These are phyloP conservation scores for Drosophila engyochracea DNA, from an alignment of 2,888 invertebrate genomes.

Conservation along the genomic window DNA sequence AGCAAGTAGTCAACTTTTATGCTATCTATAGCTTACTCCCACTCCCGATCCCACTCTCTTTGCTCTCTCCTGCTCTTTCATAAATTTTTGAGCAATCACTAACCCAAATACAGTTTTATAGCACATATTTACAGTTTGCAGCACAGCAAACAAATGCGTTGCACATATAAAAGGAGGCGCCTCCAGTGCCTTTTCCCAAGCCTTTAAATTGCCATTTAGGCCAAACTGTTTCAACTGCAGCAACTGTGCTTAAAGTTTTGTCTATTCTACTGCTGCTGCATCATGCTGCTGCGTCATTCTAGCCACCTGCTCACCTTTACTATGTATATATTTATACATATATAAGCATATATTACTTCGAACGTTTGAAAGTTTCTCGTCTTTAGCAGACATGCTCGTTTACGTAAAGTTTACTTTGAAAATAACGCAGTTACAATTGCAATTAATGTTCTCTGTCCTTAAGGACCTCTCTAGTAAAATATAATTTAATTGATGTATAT, in stretches of 20 bases:
- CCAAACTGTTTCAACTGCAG: constrained; percentile 17
- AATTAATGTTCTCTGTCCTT: constrained; percentile 1
- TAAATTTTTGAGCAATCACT: constrained; percentile 80
- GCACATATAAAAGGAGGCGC: constrained; percentile 22
- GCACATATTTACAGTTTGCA: constrained; percentile 59
- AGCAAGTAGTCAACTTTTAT: constrained; percentile 22
- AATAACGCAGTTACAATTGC: constrained; percentile 14
- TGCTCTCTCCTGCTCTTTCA: constrained; percentile 25
- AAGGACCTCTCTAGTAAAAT: neutral
- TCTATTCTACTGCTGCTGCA: neutral
- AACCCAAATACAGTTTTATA: constrained; percentile 75
- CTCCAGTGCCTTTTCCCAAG: constrained; percentile 2
- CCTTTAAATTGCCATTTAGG: constrained; percentile 39
- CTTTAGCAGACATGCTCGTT: constrained; percentile 33
- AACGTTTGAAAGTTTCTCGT: constrained; percentile 28
- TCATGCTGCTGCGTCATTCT: constrained; percentile 34
- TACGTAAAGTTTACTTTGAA: constrained; percentile 46
- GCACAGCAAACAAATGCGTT: constrained; percentile 51
- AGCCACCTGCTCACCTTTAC: constrained; percentile 37
- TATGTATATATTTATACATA: neutral
- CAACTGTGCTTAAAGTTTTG: constrained; percentile 24
- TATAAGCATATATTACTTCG: neutral
- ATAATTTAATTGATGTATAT: neutral
- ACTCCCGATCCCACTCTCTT: neutral
- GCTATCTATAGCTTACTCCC: neutral